phyloP scores from a whole-genome alignment of 1,140 invertebrate genomes.

The Neuroterus valhalla region DNA sequence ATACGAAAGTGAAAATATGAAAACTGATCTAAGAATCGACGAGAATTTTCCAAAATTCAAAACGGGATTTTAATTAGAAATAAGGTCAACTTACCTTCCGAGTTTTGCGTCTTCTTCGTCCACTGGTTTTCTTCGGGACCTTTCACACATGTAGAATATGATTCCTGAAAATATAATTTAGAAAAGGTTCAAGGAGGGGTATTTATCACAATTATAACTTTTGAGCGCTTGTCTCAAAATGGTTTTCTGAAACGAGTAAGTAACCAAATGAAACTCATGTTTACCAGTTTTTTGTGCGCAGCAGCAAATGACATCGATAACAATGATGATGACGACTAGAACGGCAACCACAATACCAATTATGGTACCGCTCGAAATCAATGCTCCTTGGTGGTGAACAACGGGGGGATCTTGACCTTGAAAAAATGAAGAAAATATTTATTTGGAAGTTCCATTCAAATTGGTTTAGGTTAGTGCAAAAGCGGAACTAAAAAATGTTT shows the following conservation, averaged over 20 bases:
- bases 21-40: constrained; percentile 42
- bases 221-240: neutral
- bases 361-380: constrained; percentile 84
- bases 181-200: neutral
- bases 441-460: constrained; percentile 12
- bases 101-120: constrained; percentile 87
- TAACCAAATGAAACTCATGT: neutral
- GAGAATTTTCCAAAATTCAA: constrained; percentile 39
- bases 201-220: neutral
- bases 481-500: constrained; percentile 70
- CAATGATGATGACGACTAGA: constrained; percentile 83
- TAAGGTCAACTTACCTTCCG: constrained; percentile 80
- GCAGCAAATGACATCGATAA: constrained; percentile 86
- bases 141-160: constrained; percentile 83
- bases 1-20: constrained; percentile 40
- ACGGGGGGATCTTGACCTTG: constrained; percentile 78
- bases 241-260: neutral
- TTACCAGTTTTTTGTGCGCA: constrained; percentile 78
- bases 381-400: constrained; percentile 75
- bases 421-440: constrained; percentile 57
- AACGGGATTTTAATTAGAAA: constrained; percentile 38
- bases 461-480: constrained; percentile 70
- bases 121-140: constrained; percentile 79
- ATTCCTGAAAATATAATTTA: constrained; percentile 76
- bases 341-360: constrained; percentile 85